Evolutionary conservation across 2,797 vertebrate genomes (phyloP).

Genomic region (Brachyalestes nurse): DNA sequence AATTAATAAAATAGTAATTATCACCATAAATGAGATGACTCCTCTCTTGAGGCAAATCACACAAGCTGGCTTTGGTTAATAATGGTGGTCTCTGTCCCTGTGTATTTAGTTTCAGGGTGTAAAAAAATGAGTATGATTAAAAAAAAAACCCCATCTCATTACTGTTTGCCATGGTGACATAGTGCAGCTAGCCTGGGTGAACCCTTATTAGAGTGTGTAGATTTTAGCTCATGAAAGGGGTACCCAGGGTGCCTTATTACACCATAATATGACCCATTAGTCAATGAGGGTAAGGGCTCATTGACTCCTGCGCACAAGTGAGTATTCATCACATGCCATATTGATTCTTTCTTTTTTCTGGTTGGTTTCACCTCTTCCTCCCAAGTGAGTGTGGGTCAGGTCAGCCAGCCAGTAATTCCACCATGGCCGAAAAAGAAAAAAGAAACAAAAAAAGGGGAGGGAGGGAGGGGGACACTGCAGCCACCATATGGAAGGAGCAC

Average conservation of each 20-base stretch:
- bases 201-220: neutral
- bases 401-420: constrained; percentile 61
- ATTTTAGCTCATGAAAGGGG: neutral
- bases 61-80: constrained; percentile 35
- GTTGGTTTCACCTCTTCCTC: constrained; percentile 53
- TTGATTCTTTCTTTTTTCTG: constrained; percentile 51
- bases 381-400: constrained; percentile 55
- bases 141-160: neutral
- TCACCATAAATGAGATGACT: constrained; percentile 29
- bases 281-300: constrained; percentile 49
- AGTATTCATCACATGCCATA: constrained; percentile 54
- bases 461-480: constrained; percentile 51
- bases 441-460: constrained; percentile 28
- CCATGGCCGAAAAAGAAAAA: constrained; percentile 50
- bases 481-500: constrained; percentile 79
- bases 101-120: neutral
- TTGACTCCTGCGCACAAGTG: constrained; percentile 48
- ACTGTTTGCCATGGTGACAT: constrained; percentile 11
- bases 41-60: constrained; percentile 20
- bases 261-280: constrained; percentile 56
- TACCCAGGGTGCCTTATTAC: constrained; percentile 36
- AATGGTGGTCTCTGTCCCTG: constrained; percentile 5
- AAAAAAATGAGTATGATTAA: neutral
- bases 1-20: constrained; percentile 57
- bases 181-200: neutral